phyloP scores from a whole-genome alignment of 2,113 vertebrate species.

The Macrotis lagotis region DNA sequence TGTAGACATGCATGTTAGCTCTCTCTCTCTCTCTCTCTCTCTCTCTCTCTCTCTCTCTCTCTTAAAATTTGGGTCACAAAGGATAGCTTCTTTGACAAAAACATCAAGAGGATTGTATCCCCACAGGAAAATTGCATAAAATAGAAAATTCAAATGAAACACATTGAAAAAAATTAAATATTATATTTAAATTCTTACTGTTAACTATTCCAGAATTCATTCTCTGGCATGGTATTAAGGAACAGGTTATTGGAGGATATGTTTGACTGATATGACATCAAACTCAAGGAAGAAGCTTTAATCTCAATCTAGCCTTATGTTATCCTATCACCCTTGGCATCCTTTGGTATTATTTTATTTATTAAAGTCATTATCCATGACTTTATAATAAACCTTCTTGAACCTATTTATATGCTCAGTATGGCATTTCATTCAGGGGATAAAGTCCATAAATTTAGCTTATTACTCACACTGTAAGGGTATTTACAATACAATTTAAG shows the following conservation, averaged over 20 bases:
- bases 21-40: neutral
- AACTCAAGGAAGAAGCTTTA: neutral
- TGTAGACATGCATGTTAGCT: no score
- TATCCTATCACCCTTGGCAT: neutral
- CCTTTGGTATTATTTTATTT: neutral
- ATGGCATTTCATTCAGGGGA: neutral
- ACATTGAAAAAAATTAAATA: neutral
- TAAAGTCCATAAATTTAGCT: neutral
- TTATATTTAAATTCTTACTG: neutral
- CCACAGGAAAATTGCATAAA: neutral
- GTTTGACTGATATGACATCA: neutral
- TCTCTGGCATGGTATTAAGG: neutral
- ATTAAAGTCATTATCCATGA: neutral
- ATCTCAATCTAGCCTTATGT: neutral
- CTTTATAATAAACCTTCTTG: neutral
- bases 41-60: neutral
- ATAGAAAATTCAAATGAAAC: neutral
- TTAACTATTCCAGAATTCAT: neutral
- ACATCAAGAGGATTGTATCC: neutral
- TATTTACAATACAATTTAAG: neutral
- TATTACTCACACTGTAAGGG: neutral
- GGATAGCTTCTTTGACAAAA: neutral
- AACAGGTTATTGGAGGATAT: neutral
- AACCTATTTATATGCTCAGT: neutral
- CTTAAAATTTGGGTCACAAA: neutral